These are phyloP conservation scores for Shargacucullia verbasci DNA, from an alignment of 2,888 invertebrate genomes.

Conservation along the genomic window DNA sequence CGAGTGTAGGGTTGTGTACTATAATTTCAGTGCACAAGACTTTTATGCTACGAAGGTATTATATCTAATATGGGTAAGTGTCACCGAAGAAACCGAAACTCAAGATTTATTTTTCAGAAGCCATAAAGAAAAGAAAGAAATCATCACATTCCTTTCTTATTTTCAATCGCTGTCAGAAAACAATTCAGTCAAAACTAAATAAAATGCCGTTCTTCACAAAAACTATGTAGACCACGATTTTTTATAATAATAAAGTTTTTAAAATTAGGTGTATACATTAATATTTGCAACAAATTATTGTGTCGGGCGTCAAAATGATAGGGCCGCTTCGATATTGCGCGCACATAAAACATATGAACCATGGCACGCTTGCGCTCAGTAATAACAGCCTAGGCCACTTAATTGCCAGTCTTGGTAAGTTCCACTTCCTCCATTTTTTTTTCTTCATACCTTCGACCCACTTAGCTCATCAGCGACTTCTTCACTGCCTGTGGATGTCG, in stretches of 20 bases:
- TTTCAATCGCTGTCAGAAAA: slow-evolving; percentile 68
- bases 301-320: slow-evolving; percentile 65
- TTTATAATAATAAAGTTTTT: slow-evolving; percentile 55
- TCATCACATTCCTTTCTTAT: slow-evolving; percentile 56
- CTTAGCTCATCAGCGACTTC: not conserved
- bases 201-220: slow-evolving; percentile 57
- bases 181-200: slow-evolving; percentile 59
- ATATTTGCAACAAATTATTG: slow-evolving; percentile 33
- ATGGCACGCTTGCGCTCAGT: slow-evolving; percentile 59
- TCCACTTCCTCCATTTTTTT: not conserved
- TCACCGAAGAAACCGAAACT: slow-evolving; percentile 4
- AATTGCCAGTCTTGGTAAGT: slow-evolving; percentile 59
- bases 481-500: not conserved
- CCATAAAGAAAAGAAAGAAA: slow-evolving; percentile 21
- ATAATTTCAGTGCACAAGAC: too few species aligned
- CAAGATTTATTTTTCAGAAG: slow-evolving; percentile 4
- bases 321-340: slow-evolving; percentile 63
- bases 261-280: slow-evolving; percentile 57
- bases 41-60: too few species aligned
- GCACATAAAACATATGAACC: slow-evolving; percentile 61
- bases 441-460: not conserved
- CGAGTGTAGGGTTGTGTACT: too few species aligned
- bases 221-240: slow-evolving; percentile 69
- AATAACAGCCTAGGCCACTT: slow-evolving; percentile 50
- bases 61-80: too few species aligned